Percentiles rank a stretch among this genome's conserved stretches.
Evolutionary conservation across 2,797 vertebrate species (phyloP).

Genomic region (Mus minutoides): DNA sequence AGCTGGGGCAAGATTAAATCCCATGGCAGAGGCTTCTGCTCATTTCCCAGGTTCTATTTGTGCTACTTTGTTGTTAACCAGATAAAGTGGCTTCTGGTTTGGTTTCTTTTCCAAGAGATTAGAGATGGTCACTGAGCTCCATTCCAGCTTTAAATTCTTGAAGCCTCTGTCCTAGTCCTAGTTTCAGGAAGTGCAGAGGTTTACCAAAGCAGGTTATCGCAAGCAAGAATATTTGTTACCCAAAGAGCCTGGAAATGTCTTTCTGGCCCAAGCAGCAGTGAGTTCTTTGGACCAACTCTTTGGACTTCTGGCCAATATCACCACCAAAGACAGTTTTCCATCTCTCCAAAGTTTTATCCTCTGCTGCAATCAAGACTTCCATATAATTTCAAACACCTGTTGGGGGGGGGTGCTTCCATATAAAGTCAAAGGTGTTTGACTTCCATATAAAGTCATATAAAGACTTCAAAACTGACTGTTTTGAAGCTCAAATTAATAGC

Average conservation of each 20-base stretch:
- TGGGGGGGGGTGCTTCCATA: neutral
- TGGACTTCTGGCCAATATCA: conserved; percentile 7
- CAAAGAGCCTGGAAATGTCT: conserved; percentile 44
- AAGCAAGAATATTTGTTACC: conserved; percentile 13
- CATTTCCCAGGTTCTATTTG: conserved; percentile 26
- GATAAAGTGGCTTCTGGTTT: conserved; percentile 4
- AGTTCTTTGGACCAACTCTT: neutral
- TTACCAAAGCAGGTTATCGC: neutral
- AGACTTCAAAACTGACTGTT: conserved; percentile 50
- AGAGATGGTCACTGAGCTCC: conserved; percentile 28
- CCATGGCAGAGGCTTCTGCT: neutral
- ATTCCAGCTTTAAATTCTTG: conserved; percentile 16
- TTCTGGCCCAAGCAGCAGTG: conserved; percentile 43
- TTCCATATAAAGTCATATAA: no score
- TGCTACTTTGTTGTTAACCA: conserved; percentile 10
- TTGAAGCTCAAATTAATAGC: conserved; percentile 15
- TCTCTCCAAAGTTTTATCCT: conserved; percentile 1
- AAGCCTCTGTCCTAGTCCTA: neutral
- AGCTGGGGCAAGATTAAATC: conserved; percentile 30
- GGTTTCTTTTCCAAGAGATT: conserved; percentile 28
- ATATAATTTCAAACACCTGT: conserved; percentile 8
- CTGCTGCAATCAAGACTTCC: neutral
- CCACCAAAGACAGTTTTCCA: conserved; percentile 7
- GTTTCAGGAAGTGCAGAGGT: conserved; percentile 1
- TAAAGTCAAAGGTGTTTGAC: no score